These are phyloP conservation scores for Paralichthys olivaceus DNA, from an alignment of 2,113 vertebrate genomes.

Conservation along the genomic window DNA sequence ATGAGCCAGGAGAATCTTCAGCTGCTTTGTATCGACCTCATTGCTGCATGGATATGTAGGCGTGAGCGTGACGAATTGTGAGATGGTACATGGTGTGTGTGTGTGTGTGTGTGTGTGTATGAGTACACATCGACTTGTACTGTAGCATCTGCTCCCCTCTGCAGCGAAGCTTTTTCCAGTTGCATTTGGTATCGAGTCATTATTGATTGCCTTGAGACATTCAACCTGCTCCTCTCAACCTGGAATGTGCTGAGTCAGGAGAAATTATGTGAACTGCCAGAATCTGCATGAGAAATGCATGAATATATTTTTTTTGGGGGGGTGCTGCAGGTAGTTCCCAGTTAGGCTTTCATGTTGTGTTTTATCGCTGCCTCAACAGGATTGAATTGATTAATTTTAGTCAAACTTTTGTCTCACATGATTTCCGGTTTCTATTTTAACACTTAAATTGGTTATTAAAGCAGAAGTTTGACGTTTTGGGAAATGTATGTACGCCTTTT, in stretches of 20 bases:
- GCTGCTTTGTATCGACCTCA: constrained; percentile 65
- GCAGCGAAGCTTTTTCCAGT: constrained; percentile 34
- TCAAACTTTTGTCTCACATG: constrained; percentile 17
- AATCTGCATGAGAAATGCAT: constrained; percentile 64
- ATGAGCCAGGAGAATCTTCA: constrained; percentile 64
- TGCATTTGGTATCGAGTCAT: constrained; percentile 85
- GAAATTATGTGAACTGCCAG: constrained; percentile 16
- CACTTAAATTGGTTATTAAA: too few species aligned
- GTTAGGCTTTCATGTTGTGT: constrained; percentile 19
- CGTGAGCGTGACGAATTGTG: constrained; percentile 14
- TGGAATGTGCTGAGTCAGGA: constrained; percentile 55
- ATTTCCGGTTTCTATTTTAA: neutral
- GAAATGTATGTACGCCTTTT: neutral
- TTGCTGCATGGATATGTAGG: constrained; percentile 25
- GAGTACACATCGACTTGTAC: constrained; percentile 21
- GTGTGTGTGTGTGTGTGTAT: constrained; percentile 19
- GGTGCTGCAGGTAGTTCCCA: constrained; percentile 37
- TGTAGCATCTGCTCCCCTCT: constrained; percentile 37
- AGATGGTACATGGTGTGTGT: constrained; percentile 1
- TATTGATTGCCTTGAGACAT: constrained; percentile 81
- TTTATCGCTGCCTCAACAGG: constrained; percentile 47
- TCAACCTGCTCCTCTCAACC: constrained; percentile 43
- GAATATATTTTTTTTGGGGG: constrained; percentile 22
- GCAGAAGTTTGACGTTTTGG: too few species aligned
- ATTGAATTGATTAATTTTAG: constrained; percentile 19